phyloP scores from a whole-genome alignment of 2,113 vertebrate genomes.

The Ameiurus melas region DNA sequence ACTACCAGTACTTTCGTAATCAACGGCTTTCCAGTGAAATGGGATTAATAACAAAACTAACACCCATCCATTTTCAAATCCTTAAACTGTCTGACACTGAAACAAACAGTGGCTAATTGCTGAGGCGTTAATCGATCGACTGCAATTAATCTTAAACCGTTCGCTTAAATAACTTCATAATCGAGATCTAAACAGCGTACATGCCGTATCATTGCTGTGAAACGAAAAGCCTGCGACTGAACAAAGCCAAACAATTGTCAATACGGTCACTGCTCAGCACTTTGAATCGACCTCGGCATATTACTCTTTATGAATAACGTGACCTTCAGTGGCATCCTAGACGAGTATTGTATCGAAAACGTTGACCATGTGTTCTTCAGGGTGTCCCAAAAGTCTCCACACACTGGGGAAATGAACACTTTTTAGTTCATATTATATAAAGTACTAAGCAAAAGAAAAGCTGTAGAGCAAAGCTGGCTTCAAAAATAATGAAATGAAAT shows the following conservation, averaged over 20 bases:
- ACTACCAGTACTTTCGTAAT: background rate
- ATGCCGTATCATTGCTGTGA: background rate
- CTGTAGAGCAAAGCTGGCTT: too few relatives aligned
- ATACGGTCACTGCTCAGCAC: background rate
- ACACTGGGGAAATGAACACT: too few relatives aligned
- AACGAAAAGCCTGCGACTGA: background rate
- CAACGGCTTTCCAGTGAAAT: background rate
- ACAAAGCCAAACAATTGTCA: background rate
- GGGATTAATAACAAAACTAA: background rate
- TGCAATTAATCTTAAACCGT: background rate
- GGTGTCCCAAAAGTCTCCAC: too few relatives aligned
- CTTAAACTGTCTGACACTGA: background rate
- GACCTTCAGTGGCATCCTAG: background rate
- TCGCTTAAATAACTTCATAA: background rate
- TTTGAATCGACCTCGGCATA: background rate
- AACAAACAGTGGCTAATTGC: background rate
- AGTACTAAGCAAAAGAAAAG: too few relatives aligned
- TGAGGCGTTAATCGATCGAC: background rate
- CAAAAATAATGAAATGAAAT: too few relatives aligned
- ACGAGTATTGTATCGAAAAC: background rate
- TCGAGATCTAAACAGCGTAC: background rate
- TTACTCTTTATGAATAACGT: background rate
- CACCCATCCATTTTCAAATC: background rate
- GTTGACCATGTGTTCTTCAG: background rate
- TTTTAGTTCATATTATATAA: too few relatives aligned